Evolutionary conservation across 2,888 invertebrate genomes (phyloP), one percentile per base, ranked within the genome.

Genomic region (Myopa tessellatipennis): DNA sequence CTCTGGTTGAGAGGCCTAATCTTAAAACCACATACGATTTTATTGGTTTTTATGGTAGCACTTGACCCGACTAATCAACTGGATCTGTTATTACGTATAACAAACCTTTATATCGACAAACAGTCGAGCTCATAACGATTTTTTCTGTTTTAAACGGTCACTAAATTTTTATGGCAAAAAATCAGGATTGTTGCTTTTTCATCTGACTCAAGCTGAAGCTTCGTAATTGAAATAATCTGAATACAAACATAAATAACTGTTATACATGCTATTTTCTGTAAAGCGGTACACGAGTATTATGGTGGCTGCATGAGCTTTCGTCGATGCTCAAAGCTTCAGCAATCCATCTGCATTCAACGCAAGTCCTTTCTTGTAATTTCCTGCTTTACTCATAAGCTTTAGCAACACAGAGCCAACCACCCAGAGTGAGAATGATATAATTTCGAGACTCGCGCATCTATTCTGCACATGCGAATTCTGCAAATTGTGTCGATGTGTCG

Each of bases 401-500:
- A 55, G 52, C 55, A 10, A 60, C 58, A 16, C 7, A 40, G 18
- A 26, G 65, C 55, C 26, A 73, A 63, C n/a, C 52, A 8, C 40
- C 34, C 71, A 26, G 45, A n/a, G n/a, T 36, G 18, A 14, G 65
- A 76, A 76, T 76, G 76, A 71, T 70, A 71, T 76, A 63, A 76
- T 70, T 75, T 71, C 71, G 76, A 76, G 63, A 60, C 65, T 71
- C 76, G 65, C 8, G 76, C 63, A 65, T 55, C 63, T 52, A 63
- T 63, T 61, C 60, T 55, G 40, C 58, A 40, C 40, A 60, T 75
- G 75, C 75, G 60, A 69, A n/a, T n/a, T n/a, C n/a, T n/a, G n/a
- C n/a, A 45, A 75, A 75, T 40, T 75, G 60, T 75, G 68, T 69
- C 60, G 68, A 69, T 68, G 68, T 75, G 73, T 67, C 74, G 78